Base-by-base conservation (phyloP, 2,113 vertebrate genomes). In the Sylvietta virens region DNA sequence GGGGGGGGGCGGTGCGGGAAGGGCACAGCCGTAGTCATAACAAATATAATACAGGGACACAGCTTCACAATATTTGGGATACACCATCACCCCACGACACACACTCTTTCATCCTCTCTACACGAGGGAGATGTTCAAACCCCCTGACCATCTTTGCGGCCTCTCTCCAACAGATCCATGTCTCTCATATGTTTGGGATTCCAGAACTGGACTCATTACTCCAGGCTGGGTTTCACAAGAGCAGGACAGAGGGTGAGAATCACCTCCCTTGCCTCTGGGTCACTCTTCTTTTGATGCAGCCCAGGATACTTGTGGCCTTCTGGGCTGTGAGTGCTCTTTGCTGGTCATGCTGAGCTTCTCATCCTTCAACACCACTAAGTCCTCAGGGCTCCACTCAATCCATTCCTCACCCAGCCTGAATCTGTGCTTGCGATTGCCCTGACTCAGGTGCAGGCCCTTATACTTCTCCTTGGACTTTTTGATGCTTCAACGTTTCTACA, bases 141-240 rank as follows among this genome's bases (percentile, higher is more conserved):
- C 6, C 31, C 53, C 23, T 39, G 13, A 22, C 4, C 27, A 28
- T 33, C 33, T 37, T 33, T 2, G 1, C 1, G 2, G 15, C 14
- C 22, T 57, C 5, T 3, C 42, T 50, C 18, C 31, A 57, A 3
- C 19, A 40, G 1, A 2, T 67, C 39, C 23, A 17, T 21, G 23
- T n/a, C 33, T 47, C 53, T 58, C 51, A 21, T 8, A 3, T 39
- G 4, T 30, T n/a, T 58, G 16, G 28, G 20, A 42, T 7, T 12
- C 39, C 45, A n/a, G 69, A 53, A 8, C 31, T 30, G 24, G 23
- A 30, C n/a, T 37, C 39, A 39, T 23, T 6, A 39, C 11, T 60
- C 20, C 28, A 30, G 0, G 1, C 8, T 16, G 45, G 3, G 13
- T 53, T 30, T 61, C 45, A 60, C 11, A 14, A 53, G 61, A 40